Base-by-base conservation (phyloP, 53 echinoderm and acorn worm genomes). In the Holothuria leucospilota region DNA sequence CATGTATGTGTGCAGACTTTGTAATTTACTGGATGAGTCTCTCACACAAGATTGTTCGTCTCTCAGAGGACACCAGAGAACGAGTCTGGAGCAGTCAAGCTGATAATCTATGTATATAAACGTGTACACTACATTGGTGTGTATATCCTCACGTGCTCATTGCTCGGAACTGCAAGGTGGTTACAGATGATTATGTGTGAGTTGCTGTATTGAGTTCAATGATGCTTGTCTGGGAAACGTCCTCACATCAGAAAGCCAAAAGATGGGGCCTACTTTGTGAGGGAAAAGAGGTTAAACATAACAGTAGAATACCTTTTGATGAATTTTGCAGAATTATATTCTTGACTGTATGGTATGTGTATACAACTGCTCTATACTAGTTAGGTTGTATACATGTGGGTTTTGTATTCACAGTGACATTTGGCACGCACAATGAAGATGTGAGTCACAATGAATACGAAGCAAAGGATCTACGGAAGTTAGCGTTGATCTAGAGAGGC, bases 191-290 rank as follows among this genome's bases (percentile, higher is more conserved):
- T 75, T 75, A 75, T 52, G 75, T 72, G 72, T 75, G 75, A 75
- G 75, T 75, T 75, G 26, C 49, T 75, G 52, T 52, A 75, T 75
- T 75, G 75, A 49, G 75, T 75, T 75, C 75, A 75, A 75, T 75
- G 75, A 52, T 75, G 51, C 75, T 75, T 75, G 75, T 75, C 51
- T 75, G 15, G n/a, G 26, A 49, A 75, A 52, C 75, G n/a, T 52
- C 28, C 26, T 75, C 75, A 75, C 75, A 16, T 75, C 75, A 75
- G 39, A 52, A 75, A 75, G 75, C 39, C 42, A 75, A 52, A 75
- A 52, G 75, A 51, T 75, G 75, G 75, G 75, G 75, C 75, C 75
- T 75, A 51, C 75, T 51, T 51, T 51, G 34, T 34, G 15, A 68
- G 34, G 15, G 28, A 68, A 68, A 64, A 64, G 28, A 68, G 34